Evolutionary conservation across 2,113 vertebrate species (phyloP).

Genomic region (Rhombomys opimus): DNA sequence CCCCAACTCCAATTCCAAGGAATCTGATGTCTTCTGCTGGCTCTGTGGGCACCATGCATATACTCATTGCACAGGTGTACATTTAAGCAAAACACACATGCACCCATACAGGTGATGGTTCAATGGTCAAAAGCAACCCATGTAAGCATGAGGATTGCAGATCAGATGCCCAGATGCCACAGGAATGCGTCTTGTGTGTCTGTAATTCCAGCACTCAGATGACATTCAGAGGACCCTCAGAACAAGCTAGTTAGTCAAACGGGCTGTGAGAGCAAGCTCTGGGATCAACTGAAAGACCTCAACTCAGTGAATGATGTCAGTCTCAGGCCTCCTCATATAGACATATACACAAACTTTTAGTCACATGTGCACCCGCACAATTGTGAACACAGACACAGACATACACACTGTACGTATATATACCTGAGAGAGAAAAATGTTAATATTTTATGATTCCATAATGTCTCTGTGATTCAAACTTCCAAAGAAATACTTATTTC

Average conservation of each 20-base stretch:
- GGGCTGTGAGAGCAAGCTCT: not conserved
- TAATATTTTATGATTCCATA: slow-evolving; percentile 27
- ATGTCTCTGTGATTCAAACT: not conserved
- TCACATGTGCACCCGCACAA: not conserved
- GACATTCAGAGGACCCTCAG: not conserved
- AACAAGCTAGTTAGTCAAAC: not conserved
- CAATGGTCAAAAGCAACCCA: not conserved
- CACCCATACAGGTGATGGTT: not conserved
- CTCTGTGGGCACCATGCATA: not conserved
- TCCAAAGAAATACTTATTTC: slow-evolving; percentile 7
- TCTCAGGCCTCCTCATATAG: too few relatives aligned
- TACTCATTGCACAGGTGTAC: not conserved
- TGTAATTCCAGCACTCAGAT: not conserved
- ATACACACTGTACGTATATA: not conserved
- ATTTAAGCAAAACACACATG: not conserved
- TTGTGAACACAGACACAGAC: not conserved
- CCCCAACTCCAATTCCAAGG: not conserved
- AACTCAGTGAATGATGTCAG: not conserved
- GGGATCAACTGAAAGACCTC: not conserved
- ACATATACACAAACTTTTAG: not conserved
- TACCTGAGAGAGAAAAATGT: not conserved
- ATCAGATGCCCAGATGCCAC: not conserved
- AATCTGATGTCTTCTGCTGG: not conserved
- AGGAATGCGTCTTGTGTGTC: not conserved
- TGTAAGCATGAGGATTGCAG: not conserved